These are phyloP conservation scores for Noturus placidus DNA, from an alignment of 2,113 vertebrate genomes.

Conservation along the genomic window DNA sequence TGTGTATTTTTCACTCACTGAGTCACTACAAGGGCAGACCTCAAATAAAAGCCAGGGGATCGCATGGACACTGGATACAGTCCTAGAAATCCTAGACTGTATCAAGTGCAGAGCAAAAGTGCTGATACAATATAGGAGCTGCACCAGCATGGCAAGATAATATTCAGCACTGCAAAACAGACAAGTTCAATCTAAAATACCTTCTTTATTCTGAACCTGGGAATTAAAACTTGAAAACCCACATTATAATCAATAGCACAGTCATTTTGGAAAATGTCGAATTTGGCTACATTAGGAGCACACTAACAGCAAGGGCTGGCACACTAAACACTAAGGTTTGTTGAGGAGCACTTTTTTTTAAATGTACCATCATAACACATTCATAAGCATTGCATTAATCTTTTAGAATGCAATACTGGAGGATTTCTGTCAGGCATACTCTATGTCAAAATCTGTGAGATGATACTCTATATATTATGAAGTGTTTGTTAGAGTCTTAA, in stretches of 20 bases:
- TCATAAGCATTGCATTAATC: conserved; percentile 6
- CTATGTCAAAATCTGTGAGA: not conserved
- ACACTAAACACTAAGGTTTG: not conserved
- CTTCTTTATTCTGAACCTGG: not conserved
- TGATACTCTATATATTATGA: not conserved
- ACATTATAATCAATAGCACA: not conserved
- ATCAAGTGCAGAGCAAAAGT: not conserved
- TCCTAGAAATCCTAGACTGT: not conserved
- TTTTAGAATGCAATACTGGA: not conserved
- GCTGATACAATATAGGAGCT: not conserved
- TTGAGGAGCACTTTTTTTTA: not conserved
- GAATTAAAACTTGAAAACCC: not conserved
- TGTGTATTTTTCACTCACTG: not conserved
- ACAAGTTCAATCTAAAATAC: not conserved
- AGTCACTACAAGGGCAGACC: not conserved
- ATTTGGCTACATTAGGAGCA: not conserved
- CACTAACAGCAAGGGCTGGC: not conserved
- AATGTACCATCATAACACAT: not conserved
- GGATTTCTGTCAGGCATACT: not conserved
- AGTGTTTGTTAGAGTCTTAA: not conserved
- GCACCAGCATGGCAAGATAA: not conserved
- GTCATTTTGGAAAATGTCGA: not conserved
- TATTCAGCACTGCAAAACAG: not conserved
- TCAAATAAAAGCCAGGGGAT: not conserved
- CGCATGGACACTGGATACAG: not conserved